phyloP scores from a whole-genome alignment of 1,140 invertebrate species.

The Solen grandis region DNA sequence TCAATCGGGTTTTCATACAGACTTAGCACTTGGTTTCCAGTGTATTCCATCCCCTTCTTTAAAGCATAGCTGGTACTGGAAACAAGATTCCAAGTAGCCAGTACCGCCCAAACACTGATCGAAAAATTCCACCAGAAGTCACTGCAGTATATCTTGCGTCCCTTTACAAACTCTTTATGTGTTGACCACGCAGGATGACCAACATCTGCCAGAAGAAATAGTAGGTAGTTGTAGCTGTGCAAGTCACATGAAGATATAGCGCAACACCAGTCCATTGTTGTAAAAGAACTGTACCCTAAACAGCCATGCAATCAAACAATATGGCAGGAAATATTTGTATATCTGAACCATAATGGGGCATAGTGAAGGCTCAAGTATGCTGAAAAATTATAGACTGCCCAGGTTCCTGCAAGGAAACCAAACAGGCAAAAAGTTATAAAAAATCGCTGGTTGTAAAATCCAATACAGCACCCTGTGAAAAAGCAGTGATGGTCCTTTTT shows the following conservation, averaged over 20 bases:
- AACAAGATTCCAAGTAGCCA: constrained; percentile 52
- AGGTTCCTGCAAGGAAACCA: constrained; percentile 79
- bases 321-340: constrained; percentile 62
- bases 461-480: constrained; percentile 95
- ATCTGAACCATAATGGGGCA: constrained; percentile 62
- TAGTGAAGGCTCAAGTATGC: constrained; percentile 55
- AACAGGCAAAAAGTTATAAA: constrained; percentile 92
- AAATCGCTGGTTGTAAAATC: constrained; percentile 93
- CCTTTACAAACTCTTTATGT: constrained; percentile 82
- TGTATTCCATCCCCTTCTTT: constrained; percentile 48
- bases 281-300: constrained; percentile 43
- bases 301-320: constrained; percentile 27
- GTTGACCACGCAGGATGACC: constrained; percentile 87
- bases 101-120: constrained; percentile 59
- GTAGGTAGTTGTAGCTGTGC: constrained; percentile 73
- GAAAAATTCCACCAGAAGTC: constrained; percentile 40
- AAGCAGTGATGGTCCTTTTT: constrained; percentile 97
- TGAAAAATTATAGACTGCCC: constrained; percentile 37
- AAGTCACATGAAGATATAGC: constrained; percentile 86
- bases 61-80: constrained; percentile 38
- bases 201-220: constrained; percentile 77
- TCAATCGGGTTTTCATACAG: too few species aligned
- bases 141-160: constrained; percentile 3
- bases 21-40: constrained; percentile 5
- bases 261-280: constrained; percentile 82